Percentiles rank a stretch among this genome's conserved stretches.
Conservation (phyloP, 2,797 vertebrate species). For the Babyrousa celebensis region DNA sequence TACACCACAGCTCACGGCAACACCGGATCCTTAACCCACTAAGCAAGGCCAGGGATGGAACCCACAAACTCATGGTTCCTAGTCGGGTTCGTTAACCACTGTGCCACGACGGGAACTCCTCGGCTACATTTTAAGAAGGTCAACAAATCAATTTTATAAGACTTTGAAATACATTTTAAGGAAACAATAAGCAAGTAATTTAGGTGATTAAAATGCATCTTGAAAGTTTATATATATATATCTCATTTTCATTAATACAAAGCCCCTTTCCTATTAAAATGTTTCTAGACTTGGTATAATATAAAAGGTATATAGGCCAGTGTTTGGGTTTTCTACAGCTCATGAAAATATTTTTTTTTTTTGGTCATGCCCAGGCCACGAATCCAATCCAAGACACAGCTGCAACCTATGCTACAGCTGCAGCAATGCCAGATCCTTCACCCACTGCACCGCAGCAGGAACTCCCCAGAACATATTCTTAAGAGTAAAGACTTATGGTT, state of each 20-base stretch:
- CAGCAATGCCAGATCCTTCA: too few species aligned
- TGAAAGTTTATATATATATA: not conserved
- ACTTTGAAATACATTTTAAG: conserved; percentile 4
- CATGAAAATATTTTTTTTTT: not conserved
- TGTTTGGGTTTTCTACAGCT: not conserved
- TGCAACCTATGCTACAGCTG: too few species aligned
- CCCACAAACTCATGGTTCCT: too few species aligned
- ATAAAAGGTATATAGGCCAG: not conserved
- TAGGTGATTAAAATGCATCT: not conserved
- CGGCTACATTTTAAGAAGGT: conserved; percentile 14
- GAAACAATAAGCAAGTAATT: conserved; percentile 13
- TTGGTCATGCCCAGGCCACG: too few species aligned
- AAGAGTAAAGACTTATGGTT: not conserved
- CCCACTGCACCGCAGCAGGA: too few species aligned
- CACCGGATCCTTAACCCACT: too few species aligned
- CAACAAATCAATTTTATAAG: not conserved
- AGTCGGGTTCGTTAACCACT: too few species aligned
- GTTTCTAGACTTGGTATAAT: conserved; percentile 16
- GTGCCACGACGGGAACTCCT: too few species aligned
- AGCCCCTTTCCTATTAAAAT: conserved; percentile 8
- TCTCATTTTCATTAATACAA: conserved; percentile 26
- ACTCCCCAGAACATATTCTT: not conserved
- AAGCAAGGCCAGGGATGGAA: too few species aligned
- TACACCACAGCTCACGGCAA: too few species aligned
- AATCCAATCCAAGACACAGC: too few species aligned